Evolutionary conservation across 2,797 vertebrate species (phyloP).

Genomic region (Takifugu ocellatus): DNA sequence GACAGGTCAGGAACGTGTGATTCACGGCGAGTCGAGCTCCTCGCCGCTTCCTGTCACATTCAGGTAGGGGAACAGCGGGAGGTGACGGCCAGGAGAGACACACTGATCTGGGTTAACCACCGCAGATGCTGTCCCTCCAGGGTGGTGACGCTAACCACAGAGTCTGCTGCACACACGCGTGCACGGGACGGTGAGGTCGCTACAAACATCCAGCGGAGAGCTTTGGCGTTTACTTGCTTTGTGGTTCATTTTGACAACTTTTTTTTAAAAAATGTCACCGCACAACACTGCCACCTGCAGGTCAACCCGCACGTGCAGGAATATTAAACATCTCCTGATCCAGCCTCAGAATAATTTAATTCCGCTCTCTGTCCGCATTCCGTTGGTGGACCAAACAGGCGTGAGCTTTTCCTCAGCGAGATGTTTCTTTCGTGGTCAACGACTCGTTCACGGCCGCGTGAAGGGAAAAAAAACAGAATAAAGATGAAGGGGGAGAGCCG

Average conservation of each 20-base stretch:
- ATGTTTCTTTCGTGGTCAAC: conserved; percentile 41
- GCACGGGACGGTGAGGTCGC: too few species aligned
- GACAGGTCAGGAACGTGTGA: conserved; percentile 11
- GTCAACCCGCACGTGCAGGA: too few species aligned
- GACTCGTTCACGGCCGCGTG: conserved; percentile 33
- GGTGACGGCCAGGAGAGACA: conserved; percentile 49
- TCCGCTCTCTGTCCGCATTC: too few species aligned
- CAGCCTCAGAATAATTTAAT: neutral
- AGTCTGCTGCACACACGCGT: conserved; percentile 15
- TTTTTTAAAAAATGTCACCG: too few species aligned
- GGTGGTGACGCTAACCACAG: conserved; percentile 14
- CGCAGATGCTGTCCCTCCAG: conserved; percentile 54
- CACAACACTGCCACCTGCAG: too few species aligned
- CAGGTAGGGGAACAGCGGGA: conserved; percentile 55
- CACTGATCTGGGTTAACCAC: conserved; percentile 70
- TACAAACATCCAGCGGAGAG: too few species aligned
- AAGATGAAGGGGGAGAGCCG: conserved; percentile 44
- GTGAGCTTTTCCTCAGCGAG: neutral
- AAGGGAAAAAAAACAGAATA: conserved; percentile 5
- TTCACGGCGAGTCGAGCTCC: conserved; percentile 20
- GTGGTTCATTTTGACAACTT: too few species aligned
- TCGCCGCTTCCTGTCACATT: conserved; percentile 58
- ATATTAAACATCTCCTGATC: neutral
- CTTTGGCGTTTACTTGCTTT: too few species aligned
- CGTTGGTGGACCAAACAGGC: too few species aligned